Evolutionary conservation across 1,140 invertebrate species (phyloP).

Genomic region (Aphaenogaster ashmeadi): DNA sequence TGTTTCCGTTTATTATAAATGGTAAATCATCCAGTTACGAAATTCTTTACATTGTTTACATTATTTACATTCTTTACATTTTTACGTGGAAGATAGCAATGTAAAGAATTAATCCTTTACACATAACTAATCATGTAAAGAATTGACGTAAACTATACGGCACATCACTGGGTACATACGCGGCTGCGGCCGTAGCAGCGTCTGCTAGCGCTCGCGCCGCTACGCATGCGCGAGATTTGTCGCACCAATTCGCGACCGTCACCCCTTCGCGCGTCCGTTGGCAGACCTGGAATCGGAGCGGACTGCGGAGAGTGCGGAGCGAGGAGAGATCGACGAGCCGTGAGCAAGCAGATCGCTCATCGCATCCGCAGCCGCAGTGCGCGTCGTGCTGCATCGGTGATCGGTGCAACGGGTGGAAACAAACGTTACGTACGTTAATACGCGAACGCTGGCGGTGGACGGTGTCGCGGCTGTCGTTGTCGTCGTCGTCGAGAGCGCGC

Average conservation of each 20-base stretch:
- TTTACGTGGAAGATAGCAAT: no score
- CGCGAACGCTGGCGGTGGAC: neutral
- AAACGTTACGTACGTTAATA: neutral
- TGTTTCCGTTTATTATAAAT: no score
- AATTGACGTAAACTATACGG: no score
- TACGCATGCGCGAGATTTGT: neutral
- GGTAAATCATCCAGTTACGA: no score
- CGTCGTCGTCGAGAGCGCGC: neutral
- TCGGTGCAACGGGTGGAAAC: neutral
- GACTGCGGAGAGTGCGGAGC: neutral
- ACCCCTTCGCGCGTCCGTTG: slow-evolving; percentile 4
- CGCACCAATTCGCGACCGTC: neutral
- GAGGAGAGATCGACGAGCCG: slow-evolving; percentile 70
- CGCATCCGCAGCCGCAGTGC: slow-evolving; percentile 63
- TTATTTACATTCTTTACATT: no score
- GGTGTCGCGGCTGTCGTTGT: neutral
- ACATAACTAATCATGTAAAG: no score
- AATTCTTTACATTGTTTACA: no score
- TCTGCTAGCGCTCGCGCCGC: neutral
- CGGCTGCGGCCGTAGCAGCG: neutral
- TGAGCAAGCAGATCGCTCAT: slow-evolving; percentile 26
- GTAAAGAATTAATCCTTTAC: no score
- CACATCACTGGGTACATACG: neutral
- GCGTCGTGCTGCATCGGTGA: slow-evolving; percentile 46
- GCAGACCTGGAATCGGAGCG: slow-evolving; percentile 56